These are phyloP conservation scores for Alethe castanea DNA, from an alignment of 2,113 vertebrate genomes.

Conservation along the genomic window DNA sequence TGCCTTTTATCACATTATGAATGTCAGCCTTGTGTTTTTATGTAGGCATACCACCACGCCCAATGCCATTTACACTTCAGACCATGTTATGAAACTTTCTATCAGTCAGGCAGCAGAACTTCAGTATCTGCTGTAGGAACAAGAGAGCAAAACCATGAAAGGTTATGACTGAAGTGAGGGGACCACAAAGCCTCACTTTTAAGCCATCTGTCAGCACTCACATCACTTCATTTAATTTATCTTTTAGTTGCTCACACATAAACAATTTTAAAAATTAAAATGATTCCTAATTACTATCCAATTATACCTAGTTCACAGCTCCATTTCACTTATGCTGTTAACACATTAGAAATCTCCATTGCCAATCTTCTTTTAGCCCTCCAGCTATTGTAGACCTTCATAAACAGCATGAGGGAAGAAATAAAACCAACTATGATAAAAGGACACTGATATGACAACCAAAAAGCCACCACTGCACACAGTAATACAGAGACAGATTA, in stretches of 20 bases:
- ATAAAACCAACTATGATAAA: background rate
- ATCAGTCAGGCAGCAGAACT: background rate
- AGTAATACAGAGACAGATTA: background rate
- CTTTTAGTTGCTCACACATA: background rate
- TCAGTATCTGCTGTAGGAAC: background rate
- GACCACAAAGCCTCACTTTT: background rate
- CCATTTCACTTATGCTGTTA: background rate
- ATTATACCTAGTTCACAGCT: background rate
- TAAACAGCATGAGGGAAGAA: background rate
- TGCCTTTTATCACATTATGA: background rate
- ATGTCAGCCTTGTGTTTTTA: background rate
- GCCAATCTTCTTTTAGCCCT: background rate
- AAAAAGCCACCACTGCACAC: background rate
- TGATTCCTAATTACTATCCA: background rate
- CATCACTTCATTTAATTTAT: background rate
- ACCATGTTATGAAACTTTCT: background rate
- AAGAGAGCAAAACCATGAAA: background rate
- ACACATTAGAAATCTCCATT: background rate
- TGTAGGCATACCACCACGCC: background rate
- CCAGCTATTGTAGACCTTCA: background rate
- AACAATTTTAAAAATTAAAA: background rate
- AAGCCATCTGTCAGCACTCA: background rate
- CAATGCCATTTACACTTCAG: background rate
- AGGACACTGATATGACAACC: background rate
- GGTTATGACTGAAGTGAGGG: background rate